Conservation (phyloP, 2,888 invertebrate species). For the Lydus trimaculatus region DNA sequence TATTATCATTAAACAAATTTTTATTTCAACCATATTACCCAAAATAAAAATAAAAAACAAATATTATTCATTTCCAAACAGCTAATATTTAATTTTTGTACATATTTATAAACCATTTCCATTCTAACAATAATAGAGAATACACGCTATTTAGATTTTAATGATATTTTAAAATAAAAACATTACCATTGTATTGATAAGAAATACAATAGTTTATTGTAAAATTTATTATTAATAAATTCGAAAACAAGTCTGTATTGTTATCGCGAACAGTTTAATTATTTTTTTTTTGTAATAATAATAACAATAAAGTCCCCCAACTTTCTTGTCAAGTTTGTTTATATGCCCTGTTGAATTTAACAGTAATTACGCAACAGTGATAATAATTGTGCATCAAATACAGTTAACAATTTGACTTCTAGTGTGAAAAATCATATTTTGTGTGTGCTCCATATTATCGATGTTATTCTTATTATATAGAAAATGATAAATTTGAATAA, state of each 20-base stretch:
- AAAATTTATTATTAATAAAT: not conserved
- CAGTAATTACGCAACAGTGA: conserved; percentile 19
- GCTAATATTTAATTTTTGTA: not conserved
- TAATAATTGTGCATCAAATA: conserved; percentile 12
- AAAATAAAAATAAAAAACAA: not conserved
- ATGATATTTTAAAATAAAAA: too few relatives aligned
- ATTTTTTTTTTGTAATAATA: too few relatives aligned
- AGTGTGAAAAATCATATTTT: not conserved
- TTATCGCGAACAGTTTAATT: too few relatives aligned
- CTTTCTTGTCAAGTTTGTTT: not conserved
- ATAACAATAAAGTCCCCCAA: not conserved
- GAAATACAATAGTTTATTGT: too few relatives aligned
- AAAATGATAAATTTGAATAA: not conserved
- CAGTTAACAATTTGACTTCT: conserved; percentile 19
- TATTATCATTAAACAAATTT: not conserved
- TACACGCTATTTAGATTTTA: not conserved
- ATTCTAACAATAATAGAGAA: not conserved
- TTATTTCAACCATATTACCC: not conserved
- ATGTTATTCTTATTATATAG: too few relatives aligned
- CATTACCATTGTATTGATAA: too few relatives aligned
- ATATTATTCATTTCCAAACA: too few relatives aligned
- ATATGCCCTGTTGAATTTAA: conserved; percentile 11
- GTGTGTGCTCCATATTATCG: not conserved
- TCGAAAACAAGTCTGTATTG: too few relatives aligned
- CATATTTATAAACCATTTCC: not conserved